A percentile compares a stretch with the other conserved stretches of the same genome.
These are phyloP conservation scores for Pseudomyrmex dendroicus DNA, from an alignment of 1,140 invertebrate genomes.

Conservation along the genomic window DNA sequence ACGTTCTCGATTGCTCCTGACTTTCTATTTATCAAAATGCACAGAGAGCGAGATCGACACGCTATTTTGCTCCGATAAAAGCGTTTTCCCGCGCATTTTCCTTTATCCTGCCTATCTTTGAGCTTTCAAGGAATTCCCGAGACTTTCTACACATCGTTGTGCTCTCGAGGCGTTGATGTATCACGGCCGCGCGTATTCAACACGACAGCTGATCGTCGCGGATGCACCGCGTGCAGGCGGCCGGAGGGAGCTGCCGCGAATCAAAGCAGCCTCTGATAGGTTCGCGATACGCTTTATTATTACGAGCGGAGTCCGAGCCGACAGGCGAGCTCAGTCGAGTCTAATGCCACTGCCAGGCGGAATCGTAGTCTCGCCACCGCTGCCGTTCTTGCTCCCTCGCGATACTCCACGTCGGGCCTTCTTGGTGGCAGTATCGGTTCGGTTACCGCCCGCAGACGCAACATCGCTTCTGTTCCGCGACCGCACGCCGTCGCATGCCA, in stretches of 20 bases:
- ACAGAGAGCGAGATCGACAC: slow-evolving; percentile 36
- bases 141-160: slow-evolving; percentile 26
- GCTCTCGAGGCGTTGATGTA: neutral
- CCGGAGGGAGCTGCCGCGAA: slow-evolving; percentile 43
- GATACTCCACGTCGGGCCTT: slow-evolving; percentile 76
- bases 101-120: neutral
- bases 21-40: slow-evolving; percentile 52
- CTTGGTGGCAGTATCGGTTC: slow-evolving; percentile 71
- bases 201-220: slow-evolving; percentile 59
- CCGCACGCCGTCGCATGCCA: neutral
- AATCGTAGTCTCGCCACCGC: slow-evolving; percentile 55
- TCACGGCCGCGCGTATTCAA: neutral
- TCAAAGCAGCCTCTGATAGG: slow-evolving; percentile 69
- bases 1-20: neutral
- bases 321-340: slow-evolving; percentile 62
- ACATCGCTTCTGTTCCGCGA: slow-evolving; percentile 26
- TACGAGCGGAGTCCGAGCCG: slow-evolving; percentile 60
- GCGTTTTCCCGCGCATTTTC: slow-evolving; percentile 8
- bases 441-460: slow-evolving; percentile 19
- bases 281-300: slow-evolving; percentile 73
- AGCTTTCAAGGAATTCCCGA: neutral
- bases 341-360: slow-evolving; percentile 63
- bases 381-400: slow-evolving; percentile 48
- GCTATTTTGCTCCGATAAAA: slow-evolving; percentile 32
- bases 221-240: slow-evolving; percentile 31